Percentiles rank a stretch among this genome's conserved stretches.
phyloP scores from a whole-genome alignment of 2,888 invertebrate genomes.

The Pomacea canaliculata region DNA sequence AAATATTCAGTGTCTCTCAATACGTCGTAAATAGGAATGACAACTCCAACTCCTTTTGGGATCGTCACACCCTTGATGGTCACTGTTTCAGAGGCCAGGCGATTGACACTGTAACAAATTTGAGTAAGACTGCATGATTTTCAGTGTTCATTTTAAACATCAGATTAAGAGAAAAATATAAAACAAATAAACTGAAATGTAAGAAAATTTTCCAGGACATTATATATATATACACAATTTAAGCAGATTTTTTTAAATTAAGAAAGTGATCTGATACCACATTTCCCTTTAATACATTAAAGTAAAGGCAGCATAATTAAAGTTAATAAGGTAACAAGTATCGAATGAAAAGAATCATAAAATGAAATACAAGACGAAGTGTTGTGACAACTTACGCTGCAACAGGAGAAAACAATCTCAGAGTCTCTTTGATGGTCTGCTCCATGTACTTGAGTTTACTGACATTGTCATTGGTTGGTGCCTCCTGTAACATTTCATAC shows the following conservation, averaged over 20 bases:
- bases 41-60: background rate
- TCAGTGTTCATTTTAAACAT: no score
- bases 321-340: no score
- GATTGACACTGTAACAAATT: background rate
- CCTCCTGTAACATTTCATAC: constrained; percentile 23
- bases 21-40: background rate
- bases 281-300: no score
- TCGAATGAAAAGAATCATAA: no score
- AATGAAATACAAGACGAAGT: no score
- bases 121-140: background rate
- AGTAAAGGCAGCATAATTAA: no score
- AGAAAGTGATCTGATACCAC: no score
- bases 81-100: background rate
- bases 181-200: no score
- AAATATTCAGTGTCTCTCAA: constrained; percentile 5
- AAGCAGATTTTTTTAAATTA: no score
- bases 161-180: no score
- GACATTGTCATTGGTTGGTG: constrained; percentile 36
- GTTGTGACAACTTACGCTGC: constrained; percentile 21
- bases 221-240: no score
- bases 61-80: constrained; percentile 18
- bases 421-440: constrained; percentile 41
- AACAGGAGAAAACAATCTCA: constrained; percentile 41
- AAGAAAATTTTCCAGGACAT: no score
- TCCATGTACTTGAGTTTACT: constrained; percentile 39